A percentile compares a stretch with the other conserved stretches of the same genome.
phyloP scores from a whole-genome alignment of 2,797 vertebrate species.

The Pelochelys cantorii region DNA sequence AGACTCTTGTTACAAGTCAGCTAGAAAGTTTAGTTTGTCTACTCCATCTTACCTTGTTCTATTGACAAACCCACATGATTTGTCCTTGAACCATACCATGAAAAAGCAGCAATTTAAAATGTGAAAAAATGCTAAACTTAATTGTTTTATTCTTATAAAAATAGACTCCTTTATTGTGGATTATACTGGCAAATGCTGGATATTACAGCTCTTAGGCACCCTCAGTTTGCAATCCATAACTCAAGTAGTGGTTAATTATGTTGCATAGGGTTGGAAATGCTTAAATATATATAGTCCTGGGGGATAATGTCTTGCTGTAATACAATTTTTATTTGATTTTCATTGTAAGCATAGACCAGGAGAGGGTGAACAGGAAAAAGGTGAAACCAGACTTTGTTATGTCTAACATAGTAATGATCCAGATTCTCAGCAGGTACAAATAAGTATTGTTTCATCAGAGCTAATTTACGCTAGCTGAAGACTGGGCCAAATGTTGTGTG shows the following conservation, averaged over 20 bases:
- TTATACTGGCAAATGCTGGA: not conserved
- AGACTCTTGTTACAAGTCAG: not conserved
- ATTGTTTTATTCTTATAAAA: not conserved
- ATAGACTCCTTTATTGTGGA: not conserved
- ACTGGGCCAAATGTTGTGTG: not conserved
- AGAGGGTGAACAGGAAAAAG: not conserved
- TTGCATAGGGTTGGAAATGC: accelerated
- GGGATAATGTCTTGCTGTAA: accelerated
- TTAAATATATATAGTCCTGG: not conserved
- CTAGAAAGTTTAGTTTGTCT: not conserved
- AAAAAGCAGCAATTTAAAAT: not conserved
- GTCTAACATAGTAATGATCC: not conserved
- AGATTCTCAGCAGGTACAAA: not conserved
- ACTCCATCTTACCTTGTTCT: not conserved
- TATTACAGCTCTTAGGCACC: not conserved
- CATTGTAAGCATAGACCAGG: not conserved
- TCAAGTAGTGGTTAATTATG: not conserved
- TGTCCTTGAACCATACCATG: not conserved
- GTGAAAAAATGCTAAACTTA: not conserved
- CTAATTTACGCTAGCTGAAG: not conserved
- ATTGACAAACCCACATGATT: not conserved
- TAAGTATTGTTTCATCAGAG: not conserved
- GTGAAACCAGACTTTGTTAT: not conserved
- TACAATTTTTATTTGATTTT: not conserved
- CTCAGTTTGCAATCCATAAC: not conserved